Conservation (phyloP, 2,888 invertebrate genomes). For the Nycteola revayana region DNA sequence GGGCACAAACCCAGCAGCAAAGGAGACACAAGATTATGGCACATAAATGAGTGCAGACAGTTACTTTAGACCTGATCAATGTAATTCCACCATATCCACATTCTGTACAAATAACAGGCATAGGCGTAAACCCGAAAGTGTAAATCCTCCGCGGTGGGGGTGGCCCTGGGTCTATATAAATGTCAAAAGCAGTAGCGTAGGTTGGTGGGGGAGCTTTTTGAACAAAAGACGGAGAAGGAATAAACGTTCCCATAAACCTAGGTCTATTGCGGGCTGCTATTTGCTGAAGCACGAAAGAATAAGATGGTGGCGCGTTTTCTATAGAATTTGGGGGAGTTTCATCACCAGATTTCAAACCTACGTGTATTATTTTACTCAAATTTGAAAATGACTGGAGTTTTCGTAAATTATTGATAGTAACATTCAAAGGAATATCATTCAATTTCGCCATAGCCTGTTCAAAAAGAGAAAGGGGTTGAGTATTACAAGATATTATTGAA, state of each 20-base stretch:
- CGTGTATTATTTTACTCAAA: constrained; percentile 11
- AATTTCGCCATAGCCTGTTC: constrained; percentile 58
- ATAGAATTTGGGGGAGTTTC: constrained; percentile 62
- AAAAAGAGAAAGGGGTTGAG: constrained; percentile 56
- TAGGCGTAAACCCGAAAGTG: constrained; percentile 60
- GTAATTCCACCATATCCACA: constrained; percentile 68
- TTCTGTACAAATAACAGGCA: constrained; percentile 60
- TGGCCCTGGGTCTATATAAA: constrained; percentile 60
- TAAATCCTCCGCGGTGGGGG: constrained; percentile 51
- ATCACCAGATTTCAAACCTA: constrained; percentile 35
- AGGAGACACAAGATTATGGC: constrained; percentile 63
- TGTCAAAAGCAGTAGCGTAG: constrained; percentile 69
- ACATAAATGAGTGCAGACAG: constrained; percentile 68
- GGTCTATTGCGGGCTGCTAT: constrained; percentile 59
- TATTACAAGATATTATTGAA: constrained; percentile 34
- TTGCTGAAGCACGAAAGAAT: constrained; percentile 70
- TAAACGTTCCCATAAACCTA: constrained; percentile 67
- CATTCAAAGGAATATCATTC: constrained; percentile 48
- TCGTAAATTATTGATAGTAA: constrained; percentile 34
- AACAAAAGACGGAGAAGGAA: constrained; percentile 70
- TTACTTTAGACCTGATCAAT: constrained; percentile 53
- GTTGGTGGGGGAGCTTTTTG: constrained; percentile 69
- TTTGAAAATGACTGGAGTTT: constrained; percentile 12
- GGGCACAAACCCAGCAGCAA: constrained; percentile 72
- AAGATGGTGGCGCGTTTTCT: constrained; percentile 69